Conservation (phyloP, 2,113 vertebrate species). For the Gnathonemus longibarbis region DNA sequence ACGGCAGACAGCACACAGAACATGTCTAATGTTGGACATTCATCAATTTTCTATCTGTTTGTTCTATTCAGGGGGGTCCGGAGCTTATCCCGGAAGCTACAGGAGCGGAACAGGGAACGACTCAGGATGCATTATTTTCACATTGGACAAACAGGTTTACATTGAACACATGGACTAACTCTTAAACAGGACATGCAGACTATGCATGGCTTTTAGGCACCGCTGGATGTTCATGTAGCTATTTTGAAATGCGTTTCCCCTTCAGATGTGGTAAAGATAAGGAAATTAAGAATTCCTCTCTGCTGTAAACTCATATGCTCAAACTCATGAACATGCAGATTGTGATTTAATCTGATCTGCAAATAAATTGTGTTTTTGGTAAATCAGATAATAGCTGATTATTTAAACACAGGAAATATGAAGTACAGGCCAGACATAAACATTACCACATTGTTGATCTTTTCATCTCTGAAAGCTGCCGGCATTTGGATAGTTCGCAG, state of each 20-base stretch:
- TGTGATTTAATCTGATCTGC: slow-evolving; percentile 45
- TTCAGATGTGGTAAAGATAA: slow-evolving; percentile 48
- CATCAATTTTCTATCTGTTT: background rate
- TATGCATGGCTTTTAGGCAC: slow-evolving; percentile 33
- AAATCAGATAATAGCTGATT: slow-evolving; percentile 60
- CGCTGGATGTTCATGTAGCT: slow-evolving; percentile 28
- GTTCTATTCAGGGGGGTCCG: background rate
- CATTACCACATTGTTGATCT: slow-evolving; percentile 37
- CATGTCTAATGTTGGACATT: background rate
- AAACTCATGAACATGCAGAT: slow-evolving; percentile 20
- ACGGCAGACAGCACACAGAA: background rate
- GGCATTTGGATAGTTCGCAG: slow-evolving; percentile 25
- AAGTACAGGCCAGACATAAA: slow-evolving; percentile 40
- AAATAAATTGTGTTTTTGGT: slow-evolving; percentile 33
- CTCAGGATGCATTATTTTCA: background rate
- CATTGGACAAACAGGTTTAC: background rate
- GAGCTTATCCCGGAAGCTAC: background rate
- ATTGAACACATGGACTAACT: slow-evolving; percentile 11
- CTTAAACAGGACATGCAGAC: slow-evolving; percentile 46
- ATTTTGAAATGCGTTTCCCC: slow-evolving; percentile 45
- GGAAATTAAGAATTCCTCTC: slow-evolving; percentile 29
- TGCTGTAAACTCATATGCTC: background rate
- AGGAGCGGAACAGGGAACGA: background rate
- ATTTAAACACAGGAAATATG: slow-evolving; percentile 48
- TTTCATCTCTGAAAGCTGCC: slow-evolving; percentile 43